A percentile compares a stretch with the other conserved stretches of the same genome.
Evolutionary conservation across 2,797 vertebrate genomes (phyloP).

Genomic region (Falco rusticolus): DNA sequence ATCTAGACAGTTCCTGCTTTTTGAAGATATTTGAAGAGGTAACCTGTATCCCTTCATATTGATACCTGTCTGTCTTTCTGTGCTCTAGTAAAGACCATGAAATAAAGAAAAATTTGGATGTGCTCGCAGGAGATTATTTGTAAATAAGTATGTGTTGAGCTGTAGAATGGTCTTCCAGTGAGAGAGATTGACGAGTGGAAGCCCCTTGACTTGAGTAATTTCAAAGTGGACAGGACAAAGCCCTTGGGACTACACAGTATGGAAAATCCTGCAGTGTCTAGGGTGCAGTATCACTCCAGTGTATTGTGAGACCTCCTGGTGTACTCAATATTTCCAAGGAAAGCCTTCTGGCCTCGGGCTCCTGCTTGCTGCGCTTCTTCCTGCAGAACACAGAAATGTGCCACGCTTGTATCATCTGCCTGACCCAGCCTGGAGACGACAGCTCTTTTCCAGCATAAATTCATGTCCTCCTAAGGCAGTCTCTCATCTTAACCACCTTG

Average conservation of each 20-base stretch:
- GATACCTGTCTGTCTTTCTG: no score
- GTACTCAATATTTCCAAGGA: not conserved
- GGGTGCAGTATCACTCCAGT: not conserved
- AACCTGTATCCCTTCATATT: no score
- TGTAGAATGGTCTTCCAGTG: not conserved
- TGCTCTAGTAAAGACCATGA: not conserved
- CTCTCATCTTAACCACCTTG: not conserved
- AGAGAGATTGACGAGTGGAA: not conserved
- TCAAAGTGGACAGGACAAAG: not conserved
- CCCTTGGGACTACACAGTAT: accelerated
- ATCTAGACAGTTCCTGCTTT: no score
- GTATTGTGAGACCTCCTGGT: not conserved
- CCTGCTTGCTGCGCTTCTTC: not conserved
- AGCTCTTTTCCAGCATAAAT: not conserved
- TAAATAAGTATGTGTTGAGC: not conserved
- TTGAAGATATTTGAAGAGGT: no score
- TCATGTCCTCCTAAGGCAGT: not conserved
- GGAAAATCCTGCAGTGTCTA: constrained; percentile 10
- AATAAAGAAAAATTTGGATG: not conserved
- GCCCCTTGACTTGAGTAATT: not conserved
- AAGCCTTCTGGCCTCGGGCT: not conserved
- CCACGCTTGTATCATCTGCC: not conserved
- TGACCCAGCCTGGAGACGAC: not conserved
- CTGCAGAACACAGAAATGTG: not conserved
- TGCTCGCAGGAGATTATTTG: not conserved